These are phyloP conservation scores for Mus minutoides DNA, from an alignment of 2,797 vertebrate species.

Conservation along the genomic window DNA sequence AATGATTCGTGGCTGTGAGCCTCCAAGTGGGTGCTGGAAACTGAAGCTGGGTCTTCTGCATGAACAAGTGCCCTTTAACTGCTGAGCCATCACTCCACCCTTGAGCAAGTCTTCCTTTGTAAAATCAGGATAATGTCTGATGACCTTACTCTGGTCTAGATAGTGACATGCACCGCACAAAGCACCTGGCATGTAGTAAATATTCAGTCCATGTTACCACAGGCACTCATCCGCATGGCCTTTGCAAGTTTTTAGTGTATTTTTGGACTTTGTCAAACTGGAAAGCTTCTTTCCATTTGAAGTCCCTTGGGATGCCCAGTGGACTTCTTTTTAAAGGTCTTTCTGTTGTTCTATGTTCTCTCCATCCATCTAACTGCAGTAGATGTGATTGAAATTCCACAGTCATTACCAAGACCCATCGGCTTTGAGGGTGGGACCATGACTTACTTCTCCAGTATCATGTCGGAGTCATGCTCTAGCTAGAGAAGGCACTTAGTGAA, in stretches of 20 bases:
- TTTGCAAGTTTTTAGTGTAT: conserved; percentile 10
- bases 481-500: background rate
- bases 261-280: conserved; percentile 43
- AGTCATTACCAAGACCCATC: background rate
- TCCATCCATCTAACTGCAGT: background rate
- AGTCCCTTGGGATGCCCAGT: background rate
- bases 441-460: background rate
- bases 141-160: background rate
- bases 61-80: background rate
- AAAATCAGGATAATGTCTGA: conserved; percentile 24
- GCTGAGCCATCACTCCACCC: background rate
- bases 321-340: background rate
- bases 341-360: background rate
- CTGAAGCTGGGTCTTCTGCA: background rate
- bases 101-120: background rate
- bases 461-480: background rate
- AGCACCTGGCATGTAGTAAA: background rate
- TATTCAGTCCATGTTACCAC: background rate
- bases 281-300: conserved; percentile 1
- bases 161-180: background rate
- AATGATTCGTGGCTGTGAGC: background rate
- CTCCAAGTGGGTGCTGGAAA: background rate
- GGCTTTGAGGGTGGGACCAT: background rate
- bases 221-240: background rate
- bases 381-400: conserved; percentile 8